Base-by-base conservation (phyloP, 1,140 invertebrate species). In the Diabrotica undecimpunctata region DNA sequence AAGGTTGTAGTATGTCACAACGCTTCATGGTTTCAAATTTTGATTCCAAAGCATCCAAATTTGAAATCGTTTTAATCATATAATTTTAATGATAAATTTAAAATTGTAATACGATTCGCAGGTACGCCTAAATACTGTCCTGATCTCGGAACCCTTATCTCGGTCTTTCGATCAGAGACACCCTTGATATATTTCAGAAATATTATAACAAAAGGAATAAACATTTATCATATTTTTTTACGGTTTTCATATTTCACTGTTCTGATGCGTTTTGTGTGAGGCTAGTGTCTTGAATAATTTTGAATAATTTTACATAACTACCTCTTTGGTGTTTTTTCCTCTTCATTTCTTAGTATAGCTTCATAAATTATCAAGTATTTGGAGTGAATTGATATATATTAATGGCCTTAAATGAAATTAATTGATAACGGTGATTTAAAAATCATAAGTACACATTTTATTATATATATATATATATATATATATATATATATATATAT, bases 281-380 rank as follows among this genome's bases (percentile, higher is more conserved):
- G 41, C 41, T 46, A n/a, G 41, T 46, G 41, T 46, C 41, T 46
- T 46, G 41, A 46, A 46, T 46, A 46, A 46, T 46, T 46, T 46
- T 46, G 41, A 46, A 46, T 46, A 46, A 46, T 46, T 46, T 46
- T 46, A 46, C 41, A 46, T 46, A 46, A 46, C 41, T 46, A 46
- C 41, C 41, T 46, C 41, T 8, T 46, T 46, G 41, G 41, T 46
- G 41, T 46, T 8, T 46, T 46, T 46, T 46, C n/a, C n/a, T 46
- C 41, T 46, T 46, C 8, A 46, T 46, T 46, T 46, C 41, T 10
- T n/a, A 46, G 41, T 46, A 46, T n/a, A 46, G 5, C 41, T n/a
- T 46, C 41, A 46, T 46, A 46, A 46, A 46, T 46, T 46, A 46
- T 25, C 25, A 25, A 25, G 25, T 25, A 25, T 25, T 25, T 25